Conservation (phyloP, 2,888 invertebrate genomes). For the Protonemura montana region DNA sequence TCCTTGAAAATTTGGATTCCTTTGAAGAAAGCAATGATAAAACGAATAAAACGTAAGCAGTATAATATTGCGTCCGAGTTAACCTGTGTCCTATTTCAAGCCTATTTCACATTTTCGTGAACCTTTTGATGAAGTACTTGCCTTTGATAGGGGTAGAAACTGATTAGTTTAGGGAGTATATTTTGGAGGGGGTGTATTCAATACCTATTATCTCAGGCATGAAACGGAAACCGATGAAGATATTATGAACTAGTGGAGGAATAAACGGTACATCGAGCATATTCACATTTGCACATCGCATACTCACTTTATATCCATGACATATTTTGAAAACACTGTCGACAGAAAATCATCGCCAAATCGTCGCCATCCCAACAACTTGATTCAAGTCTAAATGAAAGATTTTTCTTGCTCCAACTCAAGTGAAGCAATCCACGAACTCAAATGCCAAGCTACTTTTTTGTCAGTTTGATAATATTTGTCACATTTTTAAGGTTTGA, state of each 20-base stretch:
- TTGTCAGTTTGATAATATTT: too few relatives aligned
- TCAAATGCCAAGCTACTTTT: too few relatives aligned
- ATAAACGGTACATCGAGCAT: too few relatives aligned
- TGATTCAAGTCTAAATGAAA: too few relatives aligned
- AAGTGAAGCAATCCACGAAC: too few relatives aligned
- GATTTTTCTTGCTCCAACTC: too few relatives aligned
- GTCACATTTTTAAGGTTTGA: too few relatives aligned
- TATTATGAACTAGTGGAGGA: background rate
- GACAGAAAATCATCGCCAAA: too few relatives aligned
- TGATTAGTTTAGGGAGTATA: constrained; percentile 7
- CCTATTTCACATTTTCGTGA: constrained; percentile 48
- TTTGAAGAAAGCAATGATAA: constrained; percentile 40
- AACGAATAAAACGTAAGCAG: constrained; percentile 32
- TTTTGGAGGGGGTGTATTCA: background rate
- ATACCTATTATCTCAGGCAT: background rate
- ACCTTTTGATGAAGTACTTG: constrained; percentile 44
- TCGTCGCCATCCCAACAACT: too few relatives aligned
- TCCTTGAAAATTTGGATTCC: constrained; percentile 46
- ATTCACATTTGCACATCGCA: too few relatives aligned
- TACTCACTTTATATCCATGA: too few relatives aligned
- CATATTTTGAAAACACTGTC: too few relatives aligned
- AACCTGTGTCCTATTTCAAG: constrained; percentile 45
- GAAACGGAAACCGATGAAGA: background rate
- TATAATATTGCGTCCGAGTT: constrained; percentile 36
- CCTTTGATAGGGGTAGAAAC: constrained; percentile 28